Base-by-base conservation (phyloP, 2,888 invertebrate genomes). In the Leucozona laternaria region DNA sequence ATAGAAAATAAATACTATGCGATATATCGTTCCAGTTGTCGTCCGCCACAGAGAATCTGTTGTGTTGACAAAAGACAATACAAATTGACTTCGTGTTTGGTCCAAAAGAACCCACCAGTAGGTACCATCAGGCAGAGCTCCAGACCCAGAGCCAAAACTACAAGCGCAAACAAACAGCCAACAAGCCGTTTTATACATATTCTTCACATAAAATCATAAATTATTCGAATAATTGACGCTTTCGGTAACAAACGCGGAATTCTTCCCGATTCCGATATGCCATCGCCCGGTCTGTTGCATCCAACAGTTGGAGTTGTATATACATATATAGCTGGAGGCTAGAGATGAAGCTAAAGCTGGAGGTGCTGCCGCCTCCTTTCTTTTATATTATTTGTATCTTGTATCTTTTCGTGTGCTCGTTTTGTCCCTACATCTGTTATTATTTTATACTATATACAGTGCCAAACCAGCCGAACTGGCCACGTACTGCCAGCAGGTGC, bases 161-260 rank as follows among this genome's bases (percentile, higher is more conserved):
- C 82, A 86, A 78, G 31, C 66, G 31, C 50, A 62, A 81, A 31
- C 68, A 72, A 71, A 80, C 81, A 79, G 55, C 85, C 72, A 80
- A 78, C 82, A 86, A 75, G 82, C 70, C 86, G 79, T 82, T 60
- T 60, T 86, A 86, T 82, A 86, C 86, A 86, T 86, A 91, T 91
- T 90, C 91, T 89, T 91, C 91, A 90, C 90, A 91, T 90, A 90
- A 91, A 91, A 91, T 90, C 91, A 90, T 90, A 90, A 91, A 90
- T 90, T 90, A 91, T 91, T 90, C 91, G 90, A 91, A 91, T 91
- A 90, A 90, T 90, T 90, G 91, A 90, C 90, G 90, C 90, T 90
- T 90, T 91, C 91, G 90, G 90, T 89, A 90, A 91, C 81, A 86
- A 86, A 86, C 78, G 86, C 86, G 86, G 86, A 86, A 81, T 86